Evolutionary conservation across 1,140 invertebrate species (phyloP).

Genomic region (Popillia japonica): DNA sequence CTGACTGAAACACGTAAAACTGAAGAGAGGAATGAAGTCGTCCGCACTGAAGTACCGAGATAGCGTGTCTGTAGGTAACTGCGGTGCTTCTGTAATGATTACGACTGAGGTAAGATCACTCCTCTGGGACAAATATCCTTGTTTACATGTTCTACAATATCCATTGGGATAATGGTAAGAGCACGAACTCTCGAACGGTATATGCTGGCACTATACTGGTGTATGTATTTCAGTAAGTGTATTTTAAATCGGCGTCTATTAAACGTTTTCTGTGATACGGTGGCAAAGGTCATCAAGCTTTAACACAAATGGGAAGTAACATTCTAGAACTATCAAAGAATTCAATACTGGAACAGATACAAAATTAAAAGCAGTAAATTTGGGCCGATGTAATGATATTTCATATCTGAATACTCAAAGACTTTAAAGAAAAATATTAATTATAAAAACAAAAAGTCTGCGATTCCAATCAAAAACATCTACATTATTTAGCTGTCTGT

Average conservation of each 20-base stretch:
- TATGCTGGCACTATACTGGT: neutral
- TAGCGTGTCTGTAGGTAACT: slow-evolving; percentile 44
- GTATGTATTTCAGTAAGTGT: slow-evolving; percentile 18
- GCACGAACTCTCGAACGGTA: neutral
- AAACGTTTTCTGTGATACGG: slow-evolving; percentile 15
- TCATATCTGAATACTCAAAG: too few relatives aligned
- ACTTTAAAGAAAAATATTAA: too few relatives aligned
- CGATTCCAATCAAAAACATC: too few relatives aligned
- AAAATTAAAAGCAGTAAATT: too few relatives aligned
- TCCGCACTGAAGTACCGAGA: slow-evolving; percentile 29
- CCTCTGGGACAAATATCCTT: slow-evolving; percentile 44
- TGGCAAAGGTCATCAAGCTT: slow-evolving; percentile 15
- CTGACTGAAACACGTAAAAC: slow-evolving; percentile 31
- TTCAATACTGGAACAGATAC: neutral
- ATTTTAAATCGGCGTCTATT: slow-evolving; percentile 30
- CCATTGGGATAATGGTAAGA: slow-evolving; percentile 28
- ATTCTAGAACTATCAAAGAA: neutral
- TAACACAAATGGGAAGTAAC: neutral
- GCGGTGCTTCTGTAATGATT: slow-evolving; percentile 42
- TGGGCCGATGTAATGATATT: too few relatives aligned
- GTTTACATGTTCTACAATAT: slow-evolving; percentile 44
- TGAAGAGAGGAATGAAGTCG: slow-evolving; percentile 16
- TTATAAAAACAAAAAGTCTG: too few relatives aligned
- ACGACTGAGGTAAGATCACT: slow-evolving; percentile 44
- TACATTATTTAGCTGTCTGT: too few relatives aligned